Percentiles rank a stretch among this genome's conserved stretches.
Evolutionary conservation across 2,113 vertebrate species (phyloP).

Genomic region (Poicephalus gulielmi): DNA sequence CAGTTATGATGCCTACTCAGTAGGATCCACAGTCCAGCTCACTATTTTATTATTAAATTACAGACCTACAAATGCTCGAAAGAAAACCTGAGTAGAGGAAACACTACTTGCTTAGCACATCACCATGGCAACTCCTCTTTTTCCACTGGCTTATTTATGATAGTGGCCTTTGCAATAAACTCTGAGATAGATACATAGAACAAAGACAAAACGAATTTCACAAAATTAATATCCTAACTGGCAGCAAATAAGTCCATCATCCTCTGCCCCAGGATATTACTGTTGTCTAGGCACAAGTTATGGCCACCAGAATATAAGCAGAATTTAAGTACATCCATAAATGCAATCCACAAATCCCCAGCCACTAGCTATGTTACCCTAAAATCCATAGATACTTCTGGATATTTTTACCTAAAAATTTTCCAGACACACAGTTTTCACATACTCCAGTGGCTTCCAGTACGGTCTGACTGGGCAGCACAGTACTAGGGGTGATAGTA

Average conservation of each 20-base stretch:
- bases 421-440: background rate
- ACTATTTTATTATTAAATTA: background rate
- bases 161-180: background rate
- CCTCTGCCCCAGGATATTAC: background rate
- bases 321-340: background rate
- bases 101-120: background rate
- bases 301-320: background rate
- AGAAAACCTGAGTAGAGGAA: slow-evolving; percentile 16
- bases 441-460: background rate
- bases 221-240: background rate
- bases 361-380: background rate
- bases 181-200: background rate
- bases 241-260: background rate
- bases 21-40: background rate
- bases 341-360: background rate
- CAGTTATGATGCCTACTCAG: background rate
- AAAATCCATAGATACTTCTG: background rate
- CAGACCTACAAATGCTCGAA: background rate
- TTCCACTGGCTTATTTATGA: background rate
- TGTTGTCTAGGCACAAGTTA: background rate
- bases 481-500: background rate
- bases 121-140: background rate
- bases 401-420: background rate
- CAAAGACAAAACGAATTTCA: background rate
- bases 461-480: background rate